Conservation (phyloP, 2,888 invertebrate species). For the Leptinotarsa peninsularis region DNA sequence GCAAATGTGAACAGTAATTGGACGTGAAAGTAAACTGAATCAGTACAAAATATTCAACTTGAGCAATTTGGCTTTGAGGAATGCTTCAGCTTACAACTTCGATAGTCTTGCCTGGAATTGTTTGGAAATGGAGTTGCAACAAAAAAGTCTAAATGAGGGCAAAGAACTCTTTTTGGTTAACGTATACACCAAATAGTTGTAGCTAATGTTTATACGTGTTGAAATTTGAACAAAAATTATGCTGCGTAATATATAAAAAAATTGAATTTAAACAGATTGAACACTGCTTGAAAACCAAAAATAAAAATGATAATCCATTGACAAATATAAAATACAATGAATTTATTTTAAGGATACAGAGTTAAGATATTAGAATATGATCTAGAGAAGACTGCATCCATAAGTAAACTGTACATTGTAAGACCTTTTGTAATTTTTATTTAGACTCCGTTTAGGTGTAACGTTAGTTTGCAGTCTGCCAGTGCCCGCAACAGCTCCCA, state of each 20-base stretch:
- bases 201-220: constrained; percentile 61
- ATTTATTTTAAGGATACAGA: constrained; percentile 66
- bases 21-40: not conserved
- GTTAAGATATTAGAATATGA: constrained; percentile 64
- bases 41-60: not conserved
- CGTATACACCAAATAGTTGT: constrained; percentile 60
- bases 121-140: constrained; percentile 39
- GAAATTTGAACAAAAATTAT: constrained; percentile 58
- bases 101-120: constrained; percentile 10
- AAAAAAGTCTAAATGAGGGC: constrained; percentile 53
- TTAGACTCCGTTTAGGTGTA: constrained; percentile 60
- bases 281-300: constrained; percentile 63
- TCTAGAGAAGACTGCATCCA: constrained; percentile 67
- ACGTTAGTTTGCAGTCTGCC: constrained; percentile 61
- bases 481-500: constrained; percentile 62
- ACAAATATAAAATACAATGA: constrained; percentile 68
- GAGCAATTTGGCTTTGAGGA: not conserved
- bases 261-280: constrained; percentile 50
- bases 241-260: constrained; percentile 59
- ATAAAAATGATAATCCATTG: constrained; percentile 65
- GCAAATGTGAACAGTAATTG: not conserved
- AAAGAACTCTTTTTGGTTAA: constrained; percentile 55
- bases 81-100: not conserved
- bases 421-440: constrained; percentile 60
- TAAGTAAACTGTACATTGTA: constrained; percentile 63